Conservation (phyloP, 2,797 vertebrate genomes). For the Mormyrus hasselquistii region DNA sequence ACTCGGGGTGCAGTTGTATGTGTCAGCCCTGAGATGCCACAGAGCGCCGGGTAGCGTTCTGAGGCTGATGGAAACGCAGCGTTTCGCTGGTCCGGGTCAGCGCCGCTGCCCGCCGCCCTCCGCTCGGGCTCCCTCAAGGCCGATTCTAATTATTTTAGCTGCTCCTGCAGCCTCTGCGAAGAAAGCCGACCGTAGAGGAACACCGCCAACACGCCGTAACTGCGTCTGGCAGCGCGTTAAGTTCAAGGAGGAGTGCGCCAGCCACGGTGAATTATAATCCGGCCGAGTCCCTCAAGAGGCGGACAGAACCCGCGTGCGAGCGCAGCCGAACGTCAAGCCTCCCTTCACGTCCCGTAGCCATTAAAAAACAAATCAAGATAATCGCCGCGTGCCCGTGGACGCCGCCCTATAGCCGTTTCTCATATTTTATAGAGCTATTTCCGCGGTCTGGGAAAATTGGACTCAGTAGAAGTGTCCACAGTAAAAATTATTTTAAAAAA, state of each 20-base stretch:
- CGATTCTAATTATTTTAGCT: neutral
- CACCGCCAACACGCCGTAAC: neutral
- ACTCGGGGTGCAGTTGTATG: neutral
- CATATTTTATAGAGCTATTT: slow-evolving; percentile 6
- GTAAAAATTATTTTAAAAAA: neutral
- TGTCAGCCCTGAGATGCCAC: neutral
- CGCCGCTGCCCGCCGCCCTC: neutral
- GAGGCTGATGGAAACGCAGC: neutral
- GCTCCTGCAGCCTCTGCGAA: neutral
- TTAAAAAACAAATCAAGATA: slow-evolving; percentile 9
- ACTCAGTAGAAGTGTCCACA: slow-evolving; percentile 3
- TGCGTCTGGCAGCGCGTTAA: neutral
- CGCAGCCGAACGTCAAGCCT: neutral
- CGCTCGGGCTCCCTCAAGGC: neutral
- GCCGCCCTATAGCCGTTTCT: neutral
- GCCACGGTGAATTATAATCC: slow-evolving; percentile 8
- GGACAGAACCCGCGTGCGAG: neutral
- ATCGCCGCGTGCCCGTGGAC: neutral
- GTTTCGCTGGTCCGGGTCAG: neutral
- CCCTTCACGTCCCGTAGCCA: neutral
- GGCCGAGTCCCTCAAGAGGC: neutral
- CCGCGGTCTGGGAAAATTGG: neutral
- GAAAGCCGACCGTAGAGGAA: neutral
- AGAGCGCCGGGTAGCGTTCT: neutral
- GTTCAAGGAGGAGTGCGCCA: slow-evolving; percentile 6